phyloP scores from a whole-genome alignment of 35 echinoderm and acorn worm genomes.

The Stichopus chloronotus region DNA sequence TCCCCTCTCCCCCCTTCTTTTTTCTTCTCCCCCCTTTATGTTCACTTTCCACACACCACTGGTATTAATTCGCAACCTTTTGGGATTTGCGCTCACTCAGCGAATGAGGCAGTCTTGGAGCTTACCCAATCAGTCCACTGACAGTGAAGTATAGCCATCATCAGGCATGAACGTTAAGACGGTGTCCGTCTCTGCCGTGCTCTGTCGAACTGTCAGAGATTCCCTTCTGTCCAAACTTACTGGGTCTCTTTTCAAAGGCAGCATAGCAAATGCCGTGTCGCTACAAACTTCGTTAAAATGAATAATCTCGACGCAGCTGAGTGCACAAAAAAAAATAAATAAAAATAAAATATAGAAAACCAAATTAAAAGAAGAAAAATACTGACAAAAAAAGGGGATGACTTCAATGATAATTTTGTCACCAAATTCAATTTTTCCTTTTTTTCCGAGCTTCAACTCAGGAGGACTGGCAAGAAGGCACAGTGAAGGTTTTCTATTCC shows the following conservation, averaged over 20 bases:
- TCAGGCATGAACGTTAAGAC: too few species aligned
- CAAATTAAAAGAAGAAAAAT: too few species aligned
- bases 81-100: constrained; percentile 47
- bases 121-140: constrained; percentile 17
- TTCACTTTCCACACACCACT: not conserved
- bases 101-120: not conserved
- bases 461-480: constrained; percentile 19
- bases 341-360: too few species aligned
- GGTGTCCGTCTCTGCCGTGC: too few species aligned
- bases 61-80: constrained; percentile 32
- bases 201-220: not conserved
- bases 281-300: not conserved
- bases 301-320: not conserved
- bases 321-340: too few species aligned
- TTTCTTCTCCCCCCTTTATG: not conserved
- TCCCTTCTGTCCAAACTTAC: constrained; percentile 28
- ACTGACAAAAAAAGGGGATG: not conserved
- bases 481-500: constrained; percentile 27
- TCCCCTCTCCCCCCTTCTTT: not conserved
- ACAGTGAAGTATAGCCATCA: not conserved
- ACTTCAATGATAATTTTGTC: constrained; percentile 45
- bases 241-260: constrained; percentile 22
- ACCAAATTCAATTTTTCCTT: constrained; percentile 45
- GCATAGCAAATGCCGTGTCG: not conserved
- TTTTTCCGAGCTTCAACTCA: constrained; percentile 16